Conservation (phyloP, 1,140 invertebrate genomes). For the Belonocnema kinseyi region DNA sequence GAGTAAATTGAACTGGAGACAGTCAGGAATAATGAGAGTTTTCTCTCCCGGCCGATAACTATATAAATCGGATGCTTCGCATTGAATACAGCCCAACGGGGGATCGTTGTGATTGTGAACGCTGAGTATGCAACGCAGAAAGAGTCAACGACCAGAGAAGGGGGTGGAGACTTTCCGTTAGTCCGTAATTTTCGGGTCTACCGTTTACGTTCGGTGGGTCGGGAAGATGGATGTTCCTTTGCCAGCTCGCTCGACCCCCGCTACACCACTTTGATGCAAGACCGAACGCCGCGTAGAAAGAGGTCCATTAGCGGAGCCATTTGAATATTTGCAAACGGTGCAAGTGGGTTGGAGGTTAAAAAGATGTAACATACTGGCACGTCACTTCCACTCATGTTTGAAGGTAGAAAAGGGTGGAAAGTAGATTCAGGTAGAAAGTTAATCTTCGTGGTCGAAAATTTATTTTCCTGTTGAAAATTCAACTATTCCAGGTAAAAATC, state of each 20-base stretch:
- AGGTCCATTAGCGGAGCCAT: slow-evolving; percentile 72
- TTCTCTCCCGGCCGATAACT: slow-evolving; percentile 23
- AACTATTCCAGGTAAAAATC: slow-evolving; percentile 41
- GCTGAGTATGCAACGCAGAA: slow-evolving; percentile 22
- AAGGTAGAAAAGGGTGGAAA: slow-evolving; percentile 56
- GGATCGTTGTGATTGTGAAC: slow-evolving; percentile 1
- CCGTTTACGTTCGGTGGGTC: slow-evolving; percentile 59
- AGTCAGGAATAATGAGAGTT: slow-evolving; percentile 28
- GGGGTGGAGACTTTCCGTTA: slow-evolving; percentile 62
- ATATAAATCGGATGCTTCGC: slow-evolving; percentile 15
- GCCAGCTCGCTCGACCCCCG: slow-evolving; percentile 50
- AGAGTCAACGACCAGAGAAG: slow-evolving; percentile 40
- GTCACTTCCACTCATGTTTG: slow-evolving; percentile 67
- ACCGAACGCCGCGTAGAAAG: slow-evolving; percentile 53
- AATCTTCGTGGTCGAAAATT: too few species aligned
- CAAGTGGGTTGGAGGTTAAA: slow-evolving; percentile 66
- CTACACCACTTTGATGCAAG: slow-evolving; percentile 70
- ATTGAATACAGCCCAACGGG: slow-evolving; percentile 19
- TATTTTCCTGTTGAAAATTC: too few species aligned
- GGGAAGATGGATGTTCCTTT: slow-evolving; percentile 68
- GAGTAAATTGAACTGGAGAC: slow-evolving; percentile 29
- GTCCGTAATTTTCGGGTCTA: slow-evolving; percentile 69
- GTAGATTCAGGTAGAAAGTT: slow-evolving; percentile 36
- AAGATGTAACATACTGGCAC: slow-evolving; percentile 70
- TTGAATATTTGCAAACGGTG: slow-evolving; percentile 75